phyloP scores from a whole-genome alignment of 2,888 invertebrate species.

The Mesoligia furuncula region DNA sequence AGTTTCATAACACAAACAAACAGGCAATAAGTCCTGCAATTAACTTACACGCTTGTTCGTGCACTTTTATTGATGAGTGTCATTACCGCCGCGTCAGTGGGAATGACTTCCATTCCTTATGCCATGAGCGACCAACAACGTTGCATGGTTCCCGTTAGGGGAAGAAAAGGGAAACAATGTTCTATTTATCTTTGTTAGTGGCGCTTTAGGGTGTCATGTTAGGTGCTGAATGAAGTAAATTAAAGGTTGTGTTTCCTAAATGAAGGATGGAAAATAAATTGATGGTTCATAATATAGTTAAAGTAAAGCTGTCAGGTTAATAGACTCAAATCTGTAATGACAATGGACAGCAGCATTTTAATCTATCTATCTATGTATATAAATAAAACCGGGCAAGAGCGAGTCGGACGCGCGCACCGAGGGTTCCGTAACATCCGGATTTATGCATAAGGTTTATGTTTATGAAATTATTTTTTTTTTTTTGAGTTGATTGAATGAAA shows the following conservation, averaged over 20 bases:
- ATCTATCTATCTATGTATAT: no score
- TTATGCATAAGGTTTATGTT: no score
- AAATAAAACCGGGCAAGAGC: no score
- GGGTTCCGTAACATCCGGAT: no score
- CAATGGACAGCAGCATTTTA: no score
- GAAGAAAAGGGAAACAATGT: neutral
- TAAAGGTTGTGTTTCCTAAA: neutral
- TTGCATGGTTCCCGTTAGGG: neutral
- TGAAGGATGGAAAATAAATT: neutral
- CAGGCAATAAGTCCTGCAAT: slow-evolving; percentile 44
- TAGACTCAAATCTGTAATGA: neutral
- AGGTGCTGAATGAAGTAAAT: neutral
- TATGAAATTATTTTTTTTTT: no score
- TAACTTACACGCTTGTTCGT: slow-evolving; percentile 47
- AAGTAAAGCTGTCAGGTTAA: neutral
- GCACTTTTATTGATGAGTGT: slow-evolving; percentile 50
- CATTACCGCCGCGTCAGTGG: slow-evolving; percentile 49
- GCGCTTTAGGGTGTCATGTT: neutral
- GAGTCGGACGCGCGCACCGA: no score
- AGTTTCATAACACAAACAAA: slow-evolving; percentile 36
- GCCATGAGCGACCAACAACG: neutral
- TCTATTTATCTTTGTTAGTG: slow-evolving; percentile 21
- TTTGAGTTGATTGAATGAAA: no score
- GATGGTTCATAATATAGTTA: neutral
- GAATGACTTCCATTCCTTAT: slow-evolving; percentile 36